phyloP scores from a whole-genome alignment of 2,797 vertebrate species.

The Holocentrus rufus region DNA sequence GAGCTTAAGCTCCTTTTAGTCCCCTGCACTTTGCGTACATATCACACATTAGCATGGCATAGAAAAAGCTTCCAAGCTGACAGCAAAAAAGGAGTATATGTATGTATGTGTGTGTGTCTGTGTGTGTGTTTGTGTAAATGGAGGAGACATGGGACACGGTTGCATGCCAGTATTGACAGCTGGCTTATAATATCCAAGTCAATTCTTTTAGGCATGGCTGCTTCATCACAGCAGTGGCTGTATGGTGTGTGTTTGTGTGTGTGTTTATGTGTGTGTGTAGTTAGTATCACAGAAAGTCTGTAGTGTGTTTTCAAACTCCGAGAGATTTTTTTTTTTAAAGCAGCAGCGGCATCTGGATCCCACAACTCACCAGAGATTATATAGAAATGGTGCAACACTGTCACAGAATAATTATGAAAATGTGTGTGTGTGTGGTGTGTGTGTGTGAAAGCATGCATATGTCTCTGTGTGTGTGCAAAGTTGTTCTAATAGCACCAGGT shows the following conservation, averaged over 20 bases:
- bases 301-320: slow-evolving; percentile 31
- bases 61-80: slow-evolving; percentile 80
- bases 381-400: slow-evolving; percentile 37
- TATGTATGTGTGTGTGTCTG: slow-evolving; percentile 55
- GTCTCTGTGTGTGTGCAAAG: slow-evolving; percentile 30
- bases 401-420: slow-evolving; percentile 55
- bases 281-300: slow-evolving; percentile 6
- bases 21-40: slow-evolving; percentile 77
- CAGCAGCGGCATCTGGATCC: slow-evolving; percentile 28
- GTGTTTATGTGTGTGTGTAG: slow-evolving; percentile 19
- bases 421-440: slow-evolving; percentile 21
- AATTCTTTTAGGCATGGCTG: slow-evolving; percentile 31
- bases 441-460: slow-evolving; percentile 6
- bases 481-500: slow-evolving; percentile 73
- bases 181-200: slow-evolving; percentile 38
- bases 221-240: slow-evolving; percentile 10
- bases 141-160: slow-evolving; percentile 65
- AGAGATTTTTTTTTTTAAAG: slow-evolving; percentile 33
- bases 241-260: slow-evolving; percentile 6
- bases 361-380: slow-evolving; percentile 38
- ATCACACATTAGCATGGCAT: slow-evolving; percentile 82
- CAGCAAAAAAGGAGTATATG: slow-evolving; percentile 68
- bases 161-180: slow-evolving; percentile 29
- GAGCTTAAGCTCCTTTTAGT: slow-evolving; percentile 69
- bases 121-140: slow-evolving; percentile 28